Conservation (phyloP, 2,797 vertebrate genomes). For the Xerus rutilus region DNA sequence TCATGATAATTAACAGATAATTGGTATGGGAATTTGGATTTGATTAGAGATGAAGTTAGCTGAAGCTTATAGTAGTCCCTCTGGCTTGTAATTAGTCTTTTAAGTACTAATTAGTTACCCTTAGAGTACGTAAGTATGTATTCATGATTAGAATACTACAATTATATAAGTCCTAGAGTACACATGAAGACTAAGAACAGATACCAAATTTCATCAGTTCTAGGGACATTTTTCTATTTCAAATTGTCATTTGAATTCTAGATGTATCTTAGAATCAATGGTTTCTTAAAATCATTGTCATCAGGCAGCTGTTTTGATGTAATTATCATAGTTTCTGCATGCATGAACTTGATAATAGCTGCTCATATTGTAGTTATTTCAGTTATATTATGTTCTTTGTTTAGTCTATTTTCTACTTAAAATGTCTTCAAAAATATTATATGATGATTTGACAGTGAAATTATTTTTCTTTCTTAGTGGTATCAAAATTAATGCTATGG, state of each 20-base stretch:
- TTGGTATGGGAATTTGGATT: not conserved
- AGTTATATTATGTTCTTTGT: conserved; percentile 31
- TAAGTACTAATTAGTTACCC: not conserved
- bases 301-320: not conserved
- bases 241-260: conserved; percentile 37
- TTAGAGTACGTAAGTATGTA: not conserved
- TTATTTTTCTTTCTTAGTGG: conserved; percentile 46
- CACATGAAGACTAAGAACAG: not conserved
- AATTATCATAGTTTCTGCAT: conserved; percentile 3
- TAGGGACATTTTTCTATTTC: not conserved
- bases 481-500: not conserved
- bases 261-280: not conserved
- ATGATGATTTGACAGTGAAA: conserved; percentile 16
- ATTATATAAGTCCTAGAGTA: not conserved
- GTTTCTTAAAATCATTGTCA: conserved; percentile 61
- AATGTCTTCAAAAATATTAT: conserved; percentile 51
- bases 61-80: not conserved
- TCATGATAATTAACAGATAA: conserved; percentile 41
- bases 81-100: conserved; percentile 1
- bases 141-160: not conserved
- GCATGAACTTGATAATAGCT: not conserved
- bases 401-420: conserved; percentile 59
- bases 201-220: not conserved
- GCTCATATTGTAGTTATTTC: not conserved
- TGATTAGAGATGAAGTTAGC: not conserved